Base-by-base conservation (phyloP, 37 sponge, comb jelly and placozoan genomes). In the Ephydatia muelleri region DNA sequence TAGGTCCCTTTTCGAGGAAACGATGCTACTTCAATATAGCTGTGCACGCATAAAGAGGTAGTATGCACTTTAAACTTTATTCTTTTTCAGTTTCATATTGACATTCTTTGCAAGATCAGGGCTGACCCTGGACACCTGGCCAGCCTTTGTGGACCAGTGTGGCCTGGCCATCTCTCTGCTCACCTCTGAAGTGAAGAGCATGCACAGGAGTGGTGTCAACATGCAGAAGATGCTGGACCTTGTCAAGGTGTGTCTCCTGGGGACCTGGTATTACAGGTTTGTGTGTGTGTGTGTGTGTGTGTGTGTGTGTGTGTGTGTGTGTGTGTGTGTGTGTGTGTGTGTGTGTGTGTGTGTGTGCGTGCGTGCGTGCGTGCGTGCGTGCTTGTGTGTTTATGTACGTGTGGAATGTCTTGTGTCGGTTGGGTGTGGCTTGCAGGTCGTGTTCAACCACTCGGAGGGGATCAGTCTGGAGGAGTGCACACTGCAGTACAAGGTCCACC, bases 161-260 rank as follows among this genome's bases (percentile, higher is more conserved):
- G 64, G 37, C 57, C 80, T 70, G 78, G 88, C 92, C 64, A 82
- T 92, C 70, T 75, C 85, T 21, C 38, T 75, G 37, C 85, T 92
- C 48, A 85, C 85, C 68, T 72, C 84, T 9, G 79, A 65, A 67
- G 29, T 11, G 28, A 28, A 64, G 25, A 68, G 76, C 9, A 34
- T 84, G 38, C 79, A 73, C 73, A 92, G 77, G 68, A 88, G 67
- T 72, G 86, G 89, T 8, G 79, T 48, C 65, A 84, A 88, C 80
- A 34, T 92, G 5, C 88, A 92, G 75, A 88, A 92, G 67, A 86
- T 92, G 28, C 19, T 88, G 66, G 93, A 92, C 68, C 78, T 83
- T 71, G 33, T 88, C 27, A 88, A 88, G 83, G 92, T 88, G 33
- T 49, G 82, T 26, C 5, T 25, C 49, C 19, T 73, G 68, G 57